Evolutionary conservation across 2,113 vertebrate species (phyloP), one percentile per base, ranked within the genome.

Genomic region (Dicentrarchus labrax): DNA sequence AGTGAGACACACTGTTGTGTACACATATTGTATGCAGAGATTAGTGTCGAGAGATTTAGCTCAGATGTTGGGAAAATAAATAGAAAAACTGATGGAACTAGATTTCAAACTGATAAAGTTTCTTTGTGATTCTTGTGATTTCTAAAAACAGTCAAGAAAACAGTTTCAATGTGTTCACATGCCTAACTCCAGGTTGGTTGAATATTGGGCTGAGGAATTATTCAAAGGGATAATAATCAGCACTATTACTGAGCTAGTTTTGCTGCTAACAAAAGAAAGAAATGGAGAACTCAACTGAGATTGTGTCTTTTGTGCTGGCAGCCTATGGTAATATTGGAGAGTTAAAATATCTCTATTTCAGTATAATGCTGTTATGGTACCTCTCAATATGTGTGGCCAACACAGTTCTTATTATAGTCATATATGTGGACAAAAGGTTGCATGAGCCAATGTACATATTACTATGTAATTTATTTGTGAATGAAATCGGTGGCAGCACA

Each of bases 401-500:
- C 30, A 30, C 30, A 30, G 30, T 30, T 30, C 30, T 30, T 30
- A 30, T 87, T 30, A 9, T 72, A 3, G 60, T 87, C 17, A 86
- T 86, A 39, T 78, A 30, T 30, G 30, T 57, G 45, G 78, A 86
- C 66, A 72, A 30, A 30, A 30, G 3, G 8, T 51, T 86, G 39
- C 88, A 86, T 65, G 59, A 86, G 43, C 84, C 81, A 0, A 86
- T 88, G 86, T 82, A 83, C 56, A 72, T 85, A 15, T 24, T 88
- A 16, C 56, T 85, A 2, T 85, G 75, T 30, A 82, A 84, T 50
- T 43, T 87, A 15, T 72, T 57, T 56, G 39, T 84, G 54, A 82
- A 76, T 51, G 70, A 82, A 38, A 76, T 86, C 0, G 4, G 10
- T 22, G 75, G 66, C 36, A 79, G 78, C 75, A 80, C 80, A 6